Conservation (phyloP, 2,888 invertebrate species). For the Drosophila mimetica region DNA sequence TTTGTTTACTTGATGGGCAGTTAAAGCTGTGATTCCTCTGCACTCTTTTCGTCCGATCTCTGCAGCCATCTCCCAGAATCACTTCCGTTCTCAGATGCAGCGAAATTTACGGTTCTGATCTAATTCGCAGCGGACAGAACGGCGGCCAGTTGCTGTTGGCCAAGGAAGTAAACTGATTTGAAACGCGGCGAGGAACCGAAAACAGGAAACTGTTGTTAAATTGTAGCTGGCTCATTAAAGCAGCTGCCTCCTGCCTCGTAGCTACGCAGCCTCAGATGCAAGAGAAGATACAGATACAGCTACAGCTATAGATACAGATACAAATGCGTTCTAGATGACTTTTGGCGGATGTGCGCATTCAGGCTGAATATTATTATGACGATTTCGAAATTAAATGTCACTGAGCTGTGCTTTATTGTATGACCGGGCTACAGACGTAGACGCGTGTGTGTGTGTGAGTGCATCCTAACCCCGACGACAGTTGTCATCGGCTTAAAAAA, state of each 20-base stretch:
- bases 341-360: constrained; percentile 65
- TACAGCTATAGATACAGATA: constrained; percentile 23
- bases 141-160: constrained; percentile 58
- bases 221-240: constrained; percentile 76
- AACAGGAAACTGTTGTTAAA: constrained; percentile 77
- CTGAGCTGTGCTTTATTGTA: constrained; percentile 50
- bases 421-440: not conserved
- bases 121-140: constrained; percentile 57
- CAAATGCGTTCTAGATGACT: constrained; percentile 39
- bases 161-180: constrained; percentile 80
- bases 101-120: constrained; percentile 80
- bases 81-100: constrained; percentile 74
- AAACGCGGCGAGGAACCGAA: constrained; percentile 71
- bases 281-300: constrained; percentile 8
- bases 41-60: constrained; percentile 4
- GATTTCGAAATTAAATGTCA: constrained; percentile 56
- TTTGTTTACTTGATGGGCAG: not conserved
- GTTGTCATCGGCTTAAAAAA: constrained; percentile 75
- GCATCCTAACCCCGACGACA: constrained; percentile 60
- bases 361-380: constrained; percentile 68
- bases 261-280: constrained; percentile 25
- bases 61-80: constrained; percentile 26
- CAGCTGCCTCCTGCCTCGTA: constrained; percentile 49
- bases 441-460: constrained; percentile 34
- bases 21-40: not conserved